These are phyloP conservation scores for Pocillopora grandis DNA, from an alignment of 92 coral and sea anemone genomes.

Conservation along the genomic window DNA sequence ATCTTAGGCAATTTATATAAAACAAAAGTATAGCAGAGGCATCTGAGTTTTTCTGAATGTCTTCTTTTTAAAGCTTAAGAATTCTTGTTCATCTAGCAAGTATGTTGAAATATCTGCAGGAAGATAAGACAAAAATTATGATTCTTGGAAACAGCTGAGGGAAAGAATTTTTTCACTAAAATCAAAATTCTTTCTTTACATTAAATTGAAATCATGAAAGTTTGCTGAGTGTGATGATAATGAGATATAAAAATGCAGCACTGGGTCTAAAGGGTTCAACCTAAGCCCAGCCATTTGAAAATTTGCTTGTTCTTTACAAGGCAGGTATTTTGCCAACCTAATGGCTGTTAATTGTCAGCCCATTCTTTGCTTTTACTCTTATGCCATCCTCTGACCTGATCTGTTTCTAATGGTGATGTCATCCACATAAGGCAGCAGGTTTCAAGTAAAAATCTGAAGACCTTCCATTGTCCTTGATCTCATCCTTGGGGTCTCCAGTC, in stretches of 20 bases:
- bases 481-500: constrained; percentile 42
- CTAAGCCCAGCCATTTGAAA: too few species aligned
- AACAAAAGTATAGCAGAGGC: neutral
- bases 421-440: neutral
- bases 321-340: too few species aligned
- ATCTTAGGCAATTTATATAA: neutral
- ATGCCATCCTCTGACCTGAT: constrained; percentile 1
- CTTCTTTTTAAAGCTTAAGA: neutral
- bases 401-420: neutral
- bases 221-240: neutral
- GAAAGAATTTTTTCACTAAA: neutral
- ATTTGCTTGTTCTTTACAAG: too few species aligned
- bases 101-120: neutral
- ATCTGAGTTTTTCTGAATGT: neutral
- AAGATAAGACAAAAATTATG: neutral
- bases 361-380: too few species aligned
- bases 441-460: constrained; percentile 45
- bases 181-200: too few species aligned
- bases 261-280: neutral
- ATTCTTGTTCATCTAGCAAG: neutral
- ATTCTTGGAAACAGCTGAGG: neutral
- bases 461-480: constrained; percentile 52
- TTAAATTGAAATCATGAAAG: neutral
- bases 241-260: neutral
- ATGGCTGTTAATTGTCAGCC: too few species aligned